Evolutionary conservation across 2,888 invertebrate species (phyloP).

Genomic region (Xestobium rufovillosum): DNA sequence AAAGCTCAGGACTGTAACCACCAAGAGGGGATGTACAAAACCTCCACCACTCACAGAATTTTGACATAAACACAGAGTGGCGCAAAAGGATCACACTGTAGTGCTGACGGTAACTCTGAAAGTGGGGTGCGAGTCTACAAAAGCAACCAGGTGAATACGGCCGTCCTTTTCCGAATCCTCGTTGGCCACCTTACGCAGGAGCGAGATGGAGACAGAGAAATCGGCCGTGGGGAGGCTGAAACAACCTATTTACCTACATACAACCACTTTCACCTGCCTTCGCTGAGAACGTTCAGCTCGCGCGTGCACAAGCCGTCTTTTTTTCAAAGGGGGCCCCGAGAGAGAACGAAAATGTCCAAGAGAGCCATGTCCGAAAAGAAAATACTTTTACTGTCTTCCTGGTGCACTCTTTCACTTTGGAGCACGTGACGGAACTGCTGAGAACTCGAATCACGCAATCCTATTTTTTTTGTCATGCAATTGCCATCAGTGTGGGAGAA

Average conservation of each 20-base stretch:
- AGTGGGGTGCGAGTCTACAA: constrained; percentile 31
- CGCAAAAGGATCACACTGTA: constrained; percentile 19
- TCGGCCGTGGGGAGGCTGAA: constrained; percentile 34
- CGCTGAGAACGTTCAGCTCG: constrained; percentile 7
- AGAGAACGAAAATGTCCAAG: constrained; percentile 9
- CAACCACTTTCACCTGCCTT: constrained; percentile 40
- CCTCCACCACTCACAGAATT: too few relatives aligned
- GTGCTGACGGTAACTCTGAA: constrained; percentile 24
- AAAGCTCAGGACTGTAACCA: constrained; percentile 18
- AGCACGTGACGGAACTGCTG: too few relatives aligned
- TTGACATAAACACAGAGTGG: too few relatives aligned
- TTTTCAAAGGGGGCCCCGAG: constrained; percentile 10
- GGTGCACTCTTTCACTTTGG: too few relatives aligned
- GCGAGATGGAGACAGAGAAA: constrained; percentile 31
- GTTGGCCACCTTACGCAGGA: too few relatives aligned
- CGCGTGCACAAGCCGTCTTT: constrained; percentile 15
- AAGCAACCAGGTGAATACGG: constrained; percentile 28
- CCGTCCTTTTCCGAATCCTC: too few relatives aligned
- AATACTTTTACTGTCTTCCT: constrained; percentile 24
- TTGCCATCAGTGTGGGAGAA: too few relatives aligned
- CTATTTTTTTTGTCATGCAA: too few relatives aligned
- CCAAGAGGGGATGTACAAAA: constrained; percentile 37
- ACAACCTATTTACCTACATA: constrained; percentile 43
- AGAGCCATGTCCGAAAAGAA: constrained; percentile 18
- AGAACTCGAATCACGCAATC: too few relatives aligned